A percentile compares a stretch with the other conserved stretches of the same genome.
Evolutionary conservation across 1,140 invertebrate species (phyloP).

Genomic region (Lepidostoma basale): DNA sequence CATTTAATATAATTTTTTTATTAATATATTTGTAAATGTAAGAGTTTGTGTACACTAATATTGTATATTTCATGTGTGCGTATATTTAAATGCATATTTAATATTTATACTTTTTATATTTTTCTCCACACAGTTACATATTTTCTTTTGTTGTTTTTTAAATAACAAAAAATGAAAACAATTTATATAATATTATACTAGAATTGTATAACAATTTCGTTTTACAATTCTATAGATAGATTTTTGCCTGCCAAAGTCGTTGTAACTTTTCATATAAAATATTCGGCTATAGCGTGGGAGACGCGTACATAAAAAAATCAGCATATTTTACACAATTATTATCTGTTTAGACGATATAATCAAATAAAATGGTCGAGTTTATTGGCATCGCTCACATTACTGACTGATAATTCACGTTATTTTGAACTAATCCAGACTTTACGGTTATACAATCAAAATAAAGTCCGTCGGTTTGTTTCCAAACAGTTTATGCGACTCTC

Average conservation of each 20-base stretch:
- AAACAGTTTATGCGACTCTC: not conserved
- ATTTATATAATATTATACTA: too few relatives aligned
- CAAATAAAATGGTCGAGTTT: not conserved
- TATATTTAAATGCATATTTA: too few relatives aligned
- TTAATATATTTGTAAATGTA: too few relatives aligned
- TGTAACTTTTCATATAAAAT: not conserved
- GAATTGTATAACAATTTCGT: too few relatives aligned
- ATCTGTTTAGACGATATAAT: not conserved
- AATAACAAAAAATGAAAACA: too few relatives aligned
- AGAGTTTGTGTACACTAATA: too few relatives aligned
- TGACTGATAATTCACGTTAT: conserved; percentile 8
- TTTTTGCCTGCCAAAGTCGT: not conserved
- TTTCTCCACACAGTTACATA: too few relatives aligned
- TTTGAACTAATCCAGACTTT: not conserved
- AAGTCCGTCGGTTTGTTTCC: not conserved
- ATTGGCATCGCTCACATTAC: not conserved
- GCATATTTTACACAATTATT: conserved; percentile 5
- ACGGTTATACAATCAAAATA: not conserved
- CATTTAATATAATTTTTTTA: too few relatives aligned
- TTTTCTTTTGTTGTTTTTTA: too few relatives aligned
- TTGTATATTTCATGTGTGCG: too few relatives aligned
- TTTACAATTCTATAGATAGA: too few relatives aligned
- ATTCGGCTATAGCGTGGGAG: not conserved
- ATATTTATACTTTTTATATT: too few relatives aligned
- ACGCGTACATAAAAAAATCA: not conserved